These are phyloP conservation scores for Chloroceryle aenea DNA, from an alignment of 2,113 vertebrate genomes.

Conservation along the genomic window DNA sequence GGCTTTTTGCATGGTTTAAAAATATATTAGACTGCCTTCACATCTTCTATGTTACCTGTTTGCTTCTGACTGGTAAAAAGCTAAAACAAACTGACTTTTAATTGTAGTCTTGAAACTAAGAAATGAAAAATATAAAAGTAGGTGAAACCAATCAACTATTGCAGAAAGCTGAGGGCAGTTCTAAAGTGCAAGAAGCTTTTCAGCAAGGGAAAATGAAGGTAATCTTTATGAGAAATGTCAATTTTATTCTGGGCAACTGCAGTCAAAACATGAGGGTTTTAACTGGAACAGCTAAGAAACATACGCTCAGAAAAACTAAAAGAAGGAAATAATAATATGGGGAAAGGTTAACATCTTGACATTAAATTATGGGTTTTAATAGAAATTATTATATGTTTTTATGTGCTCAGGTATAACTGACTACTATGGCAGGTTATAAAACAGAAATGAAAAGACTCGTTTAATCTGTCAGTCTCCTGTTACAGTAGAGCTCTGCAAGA, in stretches of 20 bases:
- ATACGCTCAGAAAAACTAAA: conserved; percentile 51
- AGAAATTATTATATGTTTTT: conserved; percentile 38
- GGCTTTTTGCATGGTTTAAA: conserved; percentile 6
- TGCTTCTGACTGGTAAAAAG: conserved; percentile 34
- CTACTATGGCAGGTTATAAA: conserved; percentile 24
- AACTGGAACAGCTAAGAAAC: conserved; percentile 48
- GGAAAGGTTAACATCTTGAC: conserved; percentile 57
- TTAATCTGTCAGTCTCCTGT: conserved; percentile 32
- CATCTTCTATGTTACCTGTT: neutral
- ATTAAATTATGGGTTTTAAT: conserved; percentile 48
- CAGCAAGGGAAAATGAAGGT: conserved; percentile 50
- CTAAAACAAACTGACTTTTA: conserved; percentile 24
- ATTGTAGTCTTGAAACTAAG: conserved; percentile 29
- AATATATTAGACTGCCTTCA: neutral
- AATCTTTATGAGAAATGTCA: conserved; percentile 70
- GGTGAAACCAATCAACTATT: conserved; percentile 41
- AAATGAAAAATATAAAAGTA: conserved; percentile 39
- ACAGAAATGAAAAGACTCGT: neutral
- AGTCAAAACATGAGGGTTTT: conserved; percentile 54
- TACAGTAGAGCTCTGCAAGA: neutral
- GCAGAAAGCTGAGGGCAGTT: conserved; percentile 66
- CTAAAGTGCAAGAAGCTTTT: conserved; percentile 75
- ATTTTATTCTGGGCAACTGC: conserved; percentile 56
- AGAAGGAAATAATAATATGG: conserved; percentile 46
- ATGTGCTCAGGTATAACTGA: conserved; percentile 21